These are phyloP conservation scores for Corythornis madagascariensis DNA, from an alignment of 2,113 vertebrate genomes.

Conservation along the genomic window DNA sequence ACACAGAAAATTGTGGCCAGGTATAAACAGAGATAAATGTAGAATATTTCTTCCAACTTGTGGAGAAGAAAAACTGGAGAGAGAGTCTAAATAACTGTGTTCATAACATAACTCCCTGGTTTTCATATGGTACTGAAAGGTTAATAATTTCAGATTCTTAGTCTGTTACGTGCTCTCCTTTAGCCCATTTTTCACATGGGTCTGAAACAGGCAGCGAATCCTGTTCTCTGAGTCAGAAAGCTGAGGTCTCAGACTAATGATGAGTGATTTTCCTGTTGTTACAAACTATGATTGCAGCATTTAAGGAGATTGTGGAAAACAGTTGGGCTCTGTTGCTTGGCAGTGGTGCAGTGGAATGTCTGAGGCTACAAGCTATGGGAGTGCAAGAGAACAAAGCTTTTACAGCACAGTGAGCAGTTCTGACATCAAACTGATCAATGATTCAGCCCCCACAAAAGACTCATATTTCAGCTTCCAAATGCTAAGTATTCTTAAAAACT, in stretches of 20 bases:
- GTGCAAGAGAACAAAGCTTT: background rate
- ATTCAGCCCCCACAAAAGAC: background rate
- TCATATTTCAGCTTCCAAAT: background rate
- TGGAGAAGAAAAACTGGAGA: background rate
- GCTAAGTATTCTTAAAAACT: background rate
- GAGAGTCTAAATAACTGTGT: background rate
- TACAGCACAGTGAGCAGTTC: background rate
- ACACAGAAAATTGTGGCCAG: background rate
- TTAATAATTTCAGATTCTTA: background rate
- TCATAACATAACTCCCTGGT: background rate
- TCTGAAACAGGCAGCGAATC: background rate
- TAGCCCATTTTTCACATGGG: background rate
- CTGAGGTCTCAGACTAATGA: background rate
- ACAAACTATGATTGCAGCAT: background rate
- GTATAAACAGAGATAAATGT: background rate
- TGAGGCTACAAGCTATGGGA: background rate
- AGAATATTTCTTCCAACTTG: background rate
- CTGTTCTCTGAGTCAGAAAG: background rate
- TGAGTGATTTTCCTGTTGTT: background rate
- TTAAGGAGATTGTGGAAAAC: background rate
- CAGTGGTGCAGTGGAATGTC: background rate
- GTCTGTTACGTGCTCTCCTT: background rate
- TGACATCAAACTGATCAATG: background rate
- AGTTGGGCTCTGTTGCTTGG: background rate
- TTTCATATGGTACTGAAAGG: background rate